Base-by-base conservation (phyloP, 2,113 vertebrate species). In the Rhabdomys dilectus region DNA sequence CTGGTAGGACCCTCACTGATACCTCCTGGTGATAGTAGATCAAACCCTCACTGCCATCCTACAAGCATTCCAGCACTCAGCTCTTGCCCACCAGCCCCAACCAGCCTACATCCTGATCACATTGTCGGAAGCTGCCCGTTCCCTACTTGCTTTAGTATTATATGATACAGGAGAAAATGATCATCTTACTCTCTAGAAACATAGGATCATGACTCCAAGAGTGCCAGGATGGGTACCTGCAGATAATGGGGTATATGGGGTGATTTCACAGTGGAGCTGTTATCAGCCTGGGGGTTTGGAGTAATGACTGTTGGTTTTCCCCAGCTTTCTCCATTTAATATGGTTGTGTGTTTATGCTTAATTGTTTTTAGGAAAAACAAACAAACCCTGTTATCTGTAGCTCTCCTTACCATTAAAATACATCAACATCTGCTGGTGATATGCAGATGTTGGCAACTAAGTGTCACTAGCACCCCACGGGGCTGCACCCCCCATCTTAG, bases 371-470 rank as follows among this genome's bases (percentile, higher is more conserved):
- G n/a, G 21, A 29, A 42, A 82, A 62, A 76, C 29, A 60, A 39
- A 68, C 39, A 48, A 62, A 29, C n/a, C 29, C 2, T 7, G 17
- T 34, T 48, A 58, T 26, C 62, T 58, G n/a, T 73, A 15, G 31
- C 34, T 39, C 19, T 82, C 62, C 66, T 91, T 90, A 80, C 82
- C 89, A 75, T 19, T 78, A 56, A 86, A 62, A n/a, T 48, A 5
- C 51, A 42, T 75, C 21, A 19, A 15, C 10, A 1, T 92, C 76
- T 66, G n/a, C 73, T 51, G 82, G 22, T n/a, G 31, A 13, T 13
- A 26, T 24, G 12, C 82, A 29, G 26, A 2, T 1, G 0, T 26
- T 39, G 24, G n/a, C 80, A 39, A 31, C 45, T 5, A 0, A 0
- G 5, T 56, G 16, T 81, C 29, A 0, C n/a, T 3, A 8, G 68